Evolutionary conservation across 2,797 vertebrate species (phyloP).

Genomic region (Chelon auratus): DNA sequence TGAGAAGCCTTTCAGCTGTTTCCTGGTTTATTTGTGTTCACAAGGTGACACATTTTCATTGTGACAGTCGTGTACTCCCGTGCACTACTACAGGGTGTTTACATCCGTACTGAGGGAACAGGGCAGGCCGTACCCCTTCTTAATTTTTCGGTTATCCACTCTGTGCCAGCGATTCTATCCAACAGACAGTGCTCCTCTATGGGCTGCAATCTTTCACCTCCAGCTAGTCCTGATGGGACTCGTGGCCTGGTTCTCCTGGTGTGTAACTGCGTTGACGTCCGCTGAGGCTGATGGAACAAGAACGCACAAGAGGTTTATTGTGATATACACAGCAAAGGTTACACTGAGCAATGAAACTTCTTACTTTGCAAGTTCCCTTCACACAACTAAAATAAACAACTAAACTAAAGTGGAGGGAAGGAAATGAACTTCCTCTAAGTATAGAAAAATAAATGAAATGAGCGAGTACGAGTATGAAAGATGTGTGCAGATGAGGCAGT

Average conservation of each 20-base stretch:
- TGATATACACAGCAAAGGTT: too few relatives aligned
- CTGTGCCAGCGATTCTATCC: conserved; percentile 93
- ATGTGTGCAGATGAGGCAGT: too few relatives aligned
- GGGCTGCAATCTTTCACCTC: conserved; percentile 91
- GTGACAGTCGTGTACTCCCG: conserved; percentile 6
- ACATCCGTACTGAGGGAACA: neutral
- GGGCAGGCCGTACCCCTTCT: too few relatives aligned
- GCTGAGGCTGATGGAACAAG: conserved; percentile 81
- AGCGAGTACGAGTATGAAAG: too few relatives aligned
- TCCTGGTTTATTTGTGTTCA: conserved; percentile 45
- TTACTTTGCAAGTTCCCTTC: too few relatives aligned
- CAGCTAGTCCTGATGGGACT: conserved; percentile 95
- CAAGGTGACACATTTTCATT: conserved; percentile 45
- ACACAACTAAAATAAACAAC: too few relatives aligned
- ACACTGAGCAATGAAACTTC: too few relatives aligned
- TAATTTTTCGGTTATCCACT: conserved; percentile 53
- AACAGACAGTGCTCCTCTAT: conserved; percentile 70
- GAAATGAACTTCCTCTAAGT: too few relatives aligned
- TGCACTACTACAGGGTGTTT: neutral
- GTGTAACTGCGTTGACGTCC: conserved; percentile 97
- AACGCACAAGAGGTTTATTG: too few relatives aligned
- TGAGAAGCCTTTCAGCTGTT: conserved; percentile 29
- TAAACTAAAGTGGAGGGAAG: too few relatives aligned
- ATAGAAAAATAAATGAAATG: too few relatives aligned
- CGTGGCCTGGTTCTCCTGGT: conserved; percentile 92